A percentile compares a stretch with the other conserved stretches of the same genome.
Conservation (phyloP, 2,113 vertebrate genomes). For the Junco hyemalis region DNA sequence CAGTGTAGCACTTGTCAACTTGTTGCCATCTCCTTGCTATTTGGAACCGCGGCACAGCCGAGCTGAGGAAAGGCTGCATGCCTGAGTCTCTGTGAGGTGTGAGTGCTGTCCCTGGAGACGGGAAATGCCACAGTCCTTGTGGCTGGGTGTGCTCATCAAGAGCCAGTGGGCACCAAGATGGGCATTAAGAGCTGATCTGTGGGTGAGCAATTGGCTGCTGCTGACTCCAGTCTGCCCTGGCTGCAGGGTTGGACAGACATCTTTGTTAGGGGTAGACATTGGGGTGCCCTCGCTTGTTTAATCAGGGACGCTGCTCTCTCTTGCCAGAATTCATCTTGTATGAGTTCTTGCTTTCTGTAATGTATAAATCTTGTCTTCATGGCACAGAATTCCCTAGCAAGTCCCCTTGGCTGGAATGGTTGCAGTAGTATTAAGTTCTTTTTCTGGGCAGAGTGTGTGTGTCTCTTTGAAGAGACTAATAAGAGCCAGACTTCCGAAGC, state of each 20-base stretch:
- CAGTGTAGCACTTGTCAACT: neutral
- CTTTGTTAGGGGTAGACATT: neutral
- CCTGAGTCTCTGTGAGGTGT: neutral
- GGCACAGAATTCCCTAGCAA: neutral
- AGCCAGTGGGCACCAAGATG: neutral
- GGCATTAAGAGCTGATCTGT: accelerated
- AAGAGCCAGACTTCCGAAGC: neutral
- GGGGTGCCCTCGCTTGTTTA: neutral
- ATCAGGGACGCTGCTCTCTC: neutral
- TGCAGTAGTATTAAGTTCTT: neutral
- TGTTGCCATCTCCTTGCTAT: neutral
- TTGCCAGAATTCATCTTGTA: neutral
- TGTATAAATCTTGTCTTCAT: neutral
- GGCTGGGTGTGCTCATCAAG: neutral
- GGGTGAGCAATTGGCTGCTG: neutral
- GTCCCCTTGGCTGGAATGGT: neutral
- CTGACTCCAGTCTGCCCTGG: neutral
- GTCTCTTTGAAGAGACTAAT: neutral
- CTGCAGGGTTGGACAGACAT: neutral
- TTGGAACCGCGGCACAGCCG: accelerated
- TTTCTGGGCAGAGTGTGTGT: neutral
- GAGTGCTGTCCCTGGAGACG: neutral
- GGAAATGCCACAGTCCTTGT: neutral
- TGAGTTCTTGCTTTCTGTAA: neutral
- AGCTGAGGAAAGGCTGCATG: accelerated